Percentiles rank a stretch among this genome's conserved stretches.
Evolutionary conservation across 2,113 vertebrate genomes (phyloP).

Genomic region (Dromaius novaehollandiae): DNA sequence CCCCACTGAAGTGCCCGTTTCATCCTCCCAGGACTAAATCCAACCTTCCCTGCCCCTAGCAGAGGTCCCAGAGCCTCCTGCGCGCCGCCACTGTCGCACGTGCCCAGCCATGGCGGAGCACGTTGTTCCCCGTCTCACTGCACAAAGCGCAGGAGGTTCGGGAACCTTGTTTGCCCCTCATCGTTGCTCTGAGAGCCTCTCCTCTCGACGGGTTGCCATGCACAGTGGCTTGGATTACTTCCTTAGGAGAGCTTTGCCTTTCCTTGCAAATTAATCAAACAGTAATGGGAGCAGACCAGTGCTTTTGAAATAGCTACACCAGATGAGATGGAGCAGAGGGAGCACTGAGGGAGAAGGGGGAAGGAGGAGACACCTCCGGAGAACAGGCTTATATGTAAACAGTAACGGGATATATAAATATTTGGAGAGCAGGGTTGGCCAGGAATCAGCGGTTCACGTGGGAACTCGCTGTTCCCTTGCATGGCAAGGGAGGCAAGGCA

Average conservation of each 20-base stretch:
- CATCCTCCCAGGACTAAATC: too few species aligned
- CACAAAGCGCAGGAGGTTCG: too few species aligned
- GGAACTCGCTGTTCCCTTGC: constrained; percentile 54
- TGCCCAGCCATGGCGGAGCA: too few species aligned
- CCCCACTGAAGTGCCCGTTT: too few species aligned
- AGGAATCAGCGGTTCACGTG: constrained; percentile 74
- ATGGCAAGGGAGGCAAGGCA: constrained; percentile 41
- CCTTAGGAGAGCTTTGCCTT: constrained; percentile 27
- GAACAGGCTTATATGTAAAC: constrained; percentile 85
- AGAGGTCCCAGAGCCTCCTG: neutral
- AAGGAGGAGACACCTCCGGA: constrained; percentile 68
- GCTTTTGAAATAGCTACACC: constrained; percentile 15
- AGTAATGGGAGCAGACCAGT: constrained; percentile 55
- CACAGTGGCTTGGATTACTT: constrained; percentile 7
- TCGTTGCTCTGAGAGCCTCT: neutral
- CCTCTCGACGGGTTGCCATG: neutral
- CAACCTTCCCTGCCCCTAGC: too few species aligned
- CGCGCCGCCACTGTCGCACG: too few species aligned
- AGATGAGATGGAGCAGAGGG: constrained; percentile 55
- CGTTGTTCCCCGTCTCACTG: too few species aligned
- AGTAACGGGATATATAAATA: constrained; percentile 95
- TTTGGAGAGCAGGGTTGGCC: constrained; percentile 85
- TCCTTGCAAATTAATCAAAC: constrained; percentile 57
- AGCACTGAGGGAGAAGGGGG: constrained; percentile 42
- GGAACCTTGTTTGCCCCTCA: neutral